A percentile compares a stretch with the other conserved stretches of the same genome.
Evolutionary conservation across 2,113 vertebrate species (phyloP).

Genomic region (Fregetta grallaria): DNA sequence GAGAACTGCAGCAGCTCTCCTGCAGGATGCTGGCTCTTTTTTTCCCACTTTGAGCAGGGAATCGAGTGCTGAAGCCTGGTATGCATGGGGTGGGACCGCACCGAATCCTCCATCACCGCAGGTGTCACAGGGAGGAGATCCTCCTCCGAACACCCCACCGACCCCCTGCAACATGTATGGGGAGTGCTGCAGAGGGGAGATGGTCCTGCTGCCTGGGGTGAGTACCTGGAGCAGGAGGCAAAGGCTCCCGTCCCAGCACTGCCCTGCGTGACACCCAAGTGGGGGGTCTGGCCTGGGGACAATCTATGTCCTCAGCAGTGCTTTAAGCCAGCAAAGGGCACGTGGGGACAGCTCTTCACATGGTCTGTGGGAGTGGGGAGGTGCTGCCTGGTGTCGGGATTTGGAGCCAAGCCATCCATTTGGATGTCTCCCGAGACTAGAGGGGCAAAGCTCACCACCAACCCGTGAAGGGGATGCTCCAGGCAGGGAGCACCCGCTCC

Average conservation of each 20-base stretch:
- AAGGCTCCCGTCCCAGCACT: neutral
- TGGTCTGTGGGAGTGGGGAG: neutral
- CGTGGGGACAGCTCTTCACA: neutral
- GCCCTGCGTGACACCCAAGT: neutral
- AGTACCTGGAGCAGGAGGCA: neutral
- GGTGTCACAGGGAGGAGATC: neutral
- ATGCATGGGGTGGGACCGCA: neutral
- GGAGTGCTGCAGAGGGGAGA: neutral
- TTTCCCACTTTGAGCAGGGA: too few species aligned
- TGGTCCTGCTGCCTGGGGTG: rapidly evolving
- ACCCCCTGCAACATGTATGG: rapidly evolving
- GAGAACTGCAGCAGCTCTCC: rapidly evolving
- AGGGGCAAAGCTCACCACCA: neutral
- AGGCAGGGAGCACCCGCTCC: neutral
- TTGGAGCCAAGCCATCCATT: neutral
- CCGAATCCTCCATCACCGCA: rapidly evolving
- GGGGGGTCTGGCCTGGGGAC: neutral
- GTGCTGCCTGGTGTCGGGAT: neutral
- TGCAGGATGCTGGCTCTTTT: neutral
- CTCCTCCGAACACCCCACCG: rapidly evolving
- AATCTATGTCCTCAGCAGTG: rapidly evolving
- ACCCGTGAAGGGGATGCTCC: rapidly evolving
- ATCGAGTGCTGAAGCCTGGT: neutral
- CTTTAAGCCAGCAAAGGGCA: neutral
- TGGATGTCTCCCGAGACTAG: neutral